Evolutionary conservation across 2,797 vertebrate genomes (phyloP), one percentile per base, ranked within the genome.

Genomic region (Simalia tracyae): DNA sequence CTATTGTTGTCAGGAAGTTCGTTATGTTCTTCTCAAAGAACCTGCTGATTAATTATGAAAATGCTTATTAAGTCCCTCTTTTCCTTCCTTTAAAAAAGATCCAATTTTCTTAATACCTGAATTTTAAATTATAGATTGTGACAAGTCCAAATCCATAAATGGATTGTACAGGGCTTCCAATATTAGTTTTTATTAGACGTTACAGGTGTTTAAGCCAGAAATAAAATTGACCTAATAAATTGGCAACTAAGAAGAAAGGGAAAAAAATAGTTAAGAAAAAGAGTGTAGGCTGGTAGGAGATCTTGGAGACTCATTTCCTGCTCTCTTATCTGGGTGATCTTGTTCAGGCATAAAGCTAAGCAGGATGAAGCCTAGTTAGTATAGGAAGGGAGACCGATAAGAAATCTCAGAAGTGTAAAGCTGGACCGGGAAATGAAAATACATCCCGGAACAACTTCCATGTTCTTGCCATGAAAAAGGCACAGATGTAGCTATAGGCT

Each of bases 71-170:
- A 59, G 24, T 81, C 50, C 68, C 57, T 28, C 50, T 56, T 85
- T 89, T 14, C 81, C 26, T 64, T 86, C 15, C 54, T 57, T 81
- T 91, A 31, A 66, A 50, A 92, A 1, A 46, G 12, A 81, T 36
- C 31, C 81, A 11, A 42, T 92, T 89, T 92, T 59, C 87, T 86
- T 89, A 89, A 89, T 92, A 92, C 76, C 91, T 89, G 63, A 56
- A 68, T 89, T 89, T 89, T 11, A 59, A 89, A 86, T 46, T 60
- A 50, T n/a, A 86, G 50, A 42, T 36, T 72, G 87, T 19, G 15
- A 88, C 5, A 3, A 64, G 72, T 88, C 87, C 72, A 92, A 88
- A 88, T 61, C 68, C 46, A 60, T 60, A 68, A 89, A 89, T 72
- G 63, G 87, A 85, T 89, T 60, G 87, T 86, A 14, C 46, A 88